Evolutionary conservation across 2,888 invertebrate genomes (phyloP), one percentile per base, ranked within the genome.

Genomic region (Hypercompe scribonia): DNA sequence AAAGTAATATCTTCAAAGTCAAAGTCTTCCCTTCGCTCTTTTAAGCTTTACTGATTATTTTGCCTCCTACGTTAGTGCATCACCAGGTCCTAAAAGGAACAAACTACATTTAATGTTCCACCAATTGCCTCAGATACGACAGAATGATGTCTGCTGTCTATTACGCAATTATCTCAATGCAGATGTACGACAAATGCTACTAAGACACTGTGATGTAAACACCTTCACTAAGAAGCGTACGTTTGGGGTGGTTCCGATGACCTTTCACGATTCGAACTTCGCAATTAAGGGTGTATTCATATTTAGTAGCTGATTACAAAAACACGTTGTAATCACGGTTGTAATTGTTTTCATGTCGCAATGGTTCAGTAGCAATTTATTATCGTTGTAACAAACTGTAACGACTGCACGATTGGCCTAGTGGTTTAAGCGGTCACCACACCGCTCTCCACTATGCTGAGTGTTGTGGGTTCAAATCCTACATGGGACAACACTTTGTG

Each of bases 111-210:
- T 68, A 76, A 77, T 75, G 74, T 81, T 79, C 77, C 80, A 79
- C 82, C 86, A 87, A 87, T 89, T 87, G 84, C 86, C 72, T 81
- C 79, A 86, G 81, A 81, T 85, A 87, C 80, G 86, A 81, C 85
- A 82, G 21, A 61, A 28, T 5, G 39, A 70, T 80, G 39, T 69
- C 77, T 46, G 82, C 82, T 83, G 87, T 82, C 77, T 66, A 71
- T 88, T 86, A 77, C 73, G 84, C 77, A 87, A 88, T 81, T 54
- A 36, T 68, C 73, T 78, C 74, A 78, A 81, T 73, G 36, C 36
- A 36, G 36, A 79, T 81, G 81, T 81, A 86, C 80, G 84, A 86
- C 83, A 84, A 86, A 79, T 81, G 76, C 64, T 79, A 79, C 78
- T 83, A 78, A 79, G 76, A 75, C 66, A 75, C 68, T 70, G 54